Evolutionary conservation across 2,113 vertebrate species (phyloP).

Genomic region (Percina caprodes): DNA sequence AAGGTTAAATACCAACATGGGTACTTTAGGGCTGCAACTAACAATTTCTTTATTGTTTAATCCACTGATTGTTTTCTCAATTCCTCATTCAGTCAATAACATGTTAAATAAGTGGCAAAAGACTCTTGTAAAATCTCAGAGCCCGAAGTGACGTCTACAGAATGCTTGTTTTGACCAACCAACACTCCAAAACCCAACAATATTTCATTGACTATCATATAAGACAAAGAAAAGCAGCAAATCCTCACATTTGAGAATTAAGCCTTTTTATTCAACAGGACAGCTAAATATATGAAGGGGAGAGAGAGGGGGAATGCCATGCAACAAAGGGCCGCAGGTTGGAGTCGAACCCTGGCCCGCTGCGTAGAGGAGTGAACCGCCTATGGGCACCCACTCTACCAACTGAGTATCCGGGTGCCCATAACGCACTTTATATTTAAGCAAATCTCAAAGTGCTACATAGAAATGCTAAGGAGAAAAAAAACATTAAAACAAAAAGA

Average conservation of each 20-base stretch:
- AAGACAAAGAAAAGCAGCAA: not conserved
- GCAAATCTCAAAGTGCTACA: no score
- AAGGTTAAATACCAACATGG: constrained; percentile 1
- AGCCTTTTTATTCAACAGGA: no score
- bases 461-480: no score
- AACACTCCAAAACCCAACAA: not conserved
- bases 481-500: no score
- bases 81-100: not conserved
- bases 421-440: no score
- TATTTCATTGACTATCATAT: not conserved
- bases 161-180: not conserved
- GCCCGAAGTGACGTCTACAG: not conserved
- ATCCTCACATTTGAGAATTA: not conserved
- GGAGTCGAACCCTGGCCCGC: no score
- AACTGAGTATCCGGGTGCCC: no score
- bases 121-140: not conserved
- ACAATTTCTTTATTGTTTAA: not conserved
- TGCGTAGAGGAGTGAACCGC: no score
- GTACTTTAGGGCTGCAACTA: not conserved
- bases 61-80: not conserved
- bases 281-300: no score
- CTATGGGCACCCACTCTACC: no score
- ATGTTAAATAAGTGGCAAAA: not conserved
- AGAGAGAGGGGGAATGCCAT: no score
- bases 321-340: no score